Base-by-base conservation (phyloP, 2,113 vertebrate species). In the Carassius carassius region DNA sequence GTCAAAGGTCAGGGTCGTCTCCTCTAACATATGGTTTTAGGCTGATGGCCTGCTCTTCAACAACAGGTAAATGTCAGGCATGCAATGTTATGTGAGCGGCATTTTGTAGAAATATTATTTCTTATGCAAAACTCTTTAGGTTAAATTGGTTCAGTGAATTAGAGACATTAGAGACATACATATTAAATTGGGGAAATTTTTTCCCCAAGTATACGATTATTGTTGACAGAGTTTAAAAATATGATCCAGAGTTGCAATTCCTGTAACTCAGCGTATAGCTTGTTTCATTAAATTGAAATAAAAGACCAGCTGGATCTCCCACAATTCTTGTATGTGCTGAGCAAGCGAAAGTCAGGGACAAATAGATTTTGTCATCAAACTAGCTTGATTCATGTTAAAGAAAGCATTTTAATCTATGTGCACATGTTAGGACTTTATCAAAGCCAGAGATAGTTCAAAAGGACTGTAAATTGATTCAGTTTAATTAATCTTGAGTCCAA, bases 1-100 rank as follows among this genome's bases (percentile, higher is more conserved):
- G 84, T 86, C 85, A 89, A 47, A 81, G 84, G 83, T 83, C 86
- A 89, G 70, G 84, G 63, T 67, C 54, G 63, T 86, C 58, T 78
- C 77, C 85, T 77, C 47, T 83, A 79, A 88, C 76, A 87, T 85
- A 90, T 84, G 75, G 81, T 6, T 84, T 58, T 73, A 82, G 73
- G 65, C 67, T 82, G 65, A 72, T 72, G 65, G 29, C 65, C 80
- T 82, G 19, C 65, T 35, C 51, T 54, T 32, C 2, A 32, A 76
- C 85, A 86, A 88, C 85, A 88, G 87, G 87, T 86, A 60, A 73
- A 56, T 76, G 60, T 41, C 85, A 82, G 63, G 44, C 29, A 58
- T 82, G 32, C 32, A 58, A 69, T 37, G 29, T 56, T 69, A 82
- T 82, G n/a, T 16, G 17, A 35, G 17, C 19, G 14, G 75, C 0